A percentile compares a stretch with the other conserved stretches of the same genome.
These are phyloP conservation scores for Rhegmatorhina hoffmannsi DNA, from an alignment of 2,113 vertebrate genomes.

Conservation along the genomic window DNA sequence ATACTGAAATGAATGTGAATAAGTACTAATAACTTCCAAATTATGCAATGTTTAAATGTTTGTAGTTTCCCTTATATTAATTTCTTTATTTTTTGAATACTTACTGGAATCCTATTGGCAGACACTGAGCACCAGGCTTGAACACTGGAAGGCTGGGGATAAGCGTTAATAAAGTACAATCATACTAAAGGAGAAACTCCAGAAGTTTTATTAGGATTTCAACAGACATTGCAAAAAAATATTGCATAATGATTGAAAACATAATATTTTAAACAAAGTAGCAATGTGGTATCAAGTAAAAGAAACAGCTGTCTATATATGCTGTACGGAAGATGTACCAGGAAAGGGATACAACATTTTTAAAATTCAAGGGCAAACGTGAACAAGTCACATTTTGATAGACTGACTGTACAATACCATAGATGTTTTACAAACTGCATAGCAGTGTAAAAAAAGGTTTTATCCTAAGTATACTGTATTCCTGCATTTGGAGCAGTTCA, in stretches of 20 bases:
- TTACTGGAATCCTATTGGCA: neutral
- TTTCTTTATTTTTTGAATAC: neutral
- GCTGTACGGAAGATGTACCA: conserved; percentile 60
- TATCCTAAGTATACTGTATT: conserved; percentile 63
- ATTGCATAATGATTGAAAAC: conserved; percentile 72
- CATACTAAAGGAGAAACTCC: conserved; percentile 64
- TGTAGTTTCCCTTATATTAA: neutral
- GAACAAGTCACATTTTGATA: conserved; percentile 48
- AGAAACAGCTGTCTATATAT: conserved; percentile 65
- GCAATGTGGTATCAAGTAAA: conserved; percentile 68
- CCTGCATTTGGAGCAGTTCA: conserved; percentile 65
- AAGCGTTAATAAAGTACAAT: neutral
- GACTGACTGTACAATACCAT: conserved; percentile 18
- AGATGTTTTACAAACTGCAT: conserved; percentile 65
- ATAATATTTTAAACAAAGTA: conserved; percentile 70
- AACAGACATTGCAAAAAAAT: conserved; percentile 74
- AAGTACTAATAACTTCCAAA: neutral
- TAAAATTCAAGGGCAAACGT: conserved; percentile 55
- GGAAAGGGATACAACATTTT: conserved; percentile 18
- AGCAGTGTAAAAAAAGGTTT: conserved; percentile 62
- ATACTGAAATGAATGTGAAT: neutral
- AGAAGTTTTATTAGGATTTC: conserved; percentile 76
- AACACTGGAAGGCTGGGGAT: neutral
- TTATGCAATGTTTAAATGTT: neutral
- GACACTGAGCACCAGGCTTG: neutral